phyloP scores from a whole-genome alignment of 2,113 vertebrate genomes.

The Pangasianodon gigas region DNA sequence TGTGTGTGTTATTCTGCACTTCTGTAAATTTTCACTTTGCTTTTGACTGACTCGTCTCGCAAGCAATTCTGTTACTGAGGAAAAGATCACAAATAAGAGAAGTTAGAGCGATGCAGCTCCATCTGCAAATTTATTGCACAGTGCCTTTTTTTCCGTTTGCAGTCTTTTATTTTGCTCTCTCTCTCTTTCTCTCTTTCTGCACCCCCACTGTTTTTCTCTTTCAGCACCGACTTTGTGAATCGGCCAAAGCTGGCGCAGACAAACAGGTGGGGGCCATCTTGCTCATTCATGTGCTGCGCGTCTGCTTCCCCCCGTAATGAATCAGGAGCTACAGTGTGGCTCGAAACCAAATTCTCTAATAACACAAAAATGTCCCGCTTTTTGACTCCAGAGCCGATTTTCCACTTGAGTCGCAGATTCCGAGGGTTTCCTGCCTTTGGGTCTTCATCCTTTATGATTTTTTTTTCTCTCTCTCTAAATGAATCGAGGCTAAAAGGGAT shows the following conservation, averaged over 20 bases:
- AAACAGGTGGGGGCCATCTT: constrained; percentile 71
- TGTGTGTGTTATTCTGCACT: constrained; percentile 36
- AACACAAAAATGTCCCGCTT: constrained; percentile 48
- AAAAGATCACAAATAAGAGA: constrained; percentile 64
- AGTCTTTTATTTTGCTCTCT: background rate
- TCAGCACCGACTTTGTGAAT: constrained; percentile 50
- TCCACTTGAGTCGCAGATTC: constrained; percentile 42
- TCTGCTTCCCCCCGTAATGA: constrained; percentile 28
- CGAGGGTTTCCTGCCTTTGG: constrained; percentile 24
- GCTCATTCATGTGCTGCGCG: constrained; percentile 52
- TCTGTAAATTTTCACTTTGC: background rate
- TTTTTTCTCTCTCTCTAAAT: constrained; percentile 17
- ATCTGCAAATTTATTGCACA: constrained; percentile 65
- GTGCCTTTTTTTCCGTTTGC: background rate
- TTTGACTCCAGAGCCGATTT: constrained; percentile 46
- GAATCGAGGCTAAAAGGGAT: constrained; percentile 34
- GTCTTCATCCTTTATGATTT: background rate
- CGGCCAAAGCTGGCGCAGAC: constrained; percentile 55
- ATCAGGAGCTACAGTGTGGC: constrained; percentile 43
- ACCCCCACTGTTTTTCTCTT: background rate
- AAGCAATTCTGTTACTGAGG: constrained; percentile 73
- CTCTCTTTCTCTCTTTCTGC: background rate
- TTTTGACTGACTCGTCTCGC: background rate
- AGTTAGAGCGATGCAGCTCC: constrained; percentile 61
- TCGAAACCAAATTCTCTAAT: constrained; percentile 44